Percentiles rank a stretch among this genome's conserved stretches.
Evolutionary conservation across 2,113 vertebrate genomes (phyloP).

Genomic region (Malurus melanocephalus): DNA sequence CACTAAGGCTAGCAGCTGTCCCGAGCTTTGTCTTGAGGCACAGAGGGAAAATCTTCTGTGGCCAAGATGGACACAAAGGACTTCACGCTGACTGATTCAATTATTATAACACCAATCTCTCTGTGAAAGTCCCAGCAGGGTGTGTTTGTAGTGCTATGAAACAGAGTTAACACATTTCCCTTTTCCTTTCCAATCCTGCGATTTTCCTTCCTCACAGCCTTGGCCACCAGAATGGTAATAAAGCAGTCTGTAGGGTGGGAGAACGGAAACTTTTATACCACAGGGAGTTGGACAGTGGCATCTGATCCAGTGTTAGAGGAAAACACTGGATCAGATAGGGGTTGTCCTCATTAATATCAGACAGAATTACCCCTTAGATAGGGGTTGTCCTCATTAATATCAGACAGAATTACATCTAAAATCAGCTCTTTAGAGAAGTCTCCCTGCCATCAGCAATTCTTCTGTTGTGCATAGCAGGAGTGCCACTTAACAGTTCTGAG

Average conservation of each 20-base stretch:
- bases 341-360: not conserved
- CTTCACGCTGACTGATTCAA: conserved; percentile 1
- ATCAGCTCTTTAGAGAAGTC: not conserved
- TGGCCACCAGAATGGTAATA: not conserved
- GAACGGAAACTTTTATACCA: not conserved
- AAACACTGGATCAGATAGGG: not conserved
- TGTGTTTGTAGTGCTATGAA: not conserved
- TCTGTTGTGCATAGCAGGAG: not conserved
- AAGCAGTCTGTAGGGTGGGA: not conserved
- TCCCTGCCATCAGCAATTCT: not conserved
- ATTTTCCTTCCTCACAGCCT: not conserved
- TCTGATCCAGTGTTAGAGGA: not conserved
- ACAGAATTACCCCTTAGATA: not conserved
- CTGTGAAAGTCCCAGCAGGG: not conserved
- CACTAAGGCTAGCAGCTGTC: not conserved
- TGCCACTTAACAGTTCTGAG: not conserved
- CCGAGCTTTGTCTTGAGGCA: not conserved
- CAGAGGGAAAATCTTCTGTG: not conserved
- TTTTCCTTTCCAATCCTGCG: not conserved
- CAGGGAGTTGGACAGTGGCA: not conserved
- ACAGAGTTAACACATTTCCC: not conserved
- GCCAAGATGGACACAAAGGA: not conserved
- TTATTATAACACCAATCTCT: not conserved
- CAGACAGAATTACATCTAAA: not conserved
- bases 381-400: not conserved